Percentiles rank a stretch among this genome's conserved stretches.
Evolutionary conservation across 2,888 invertebrate genomes (phyloP).

Genomic region (Ischnus inquisitorius): DNA sequence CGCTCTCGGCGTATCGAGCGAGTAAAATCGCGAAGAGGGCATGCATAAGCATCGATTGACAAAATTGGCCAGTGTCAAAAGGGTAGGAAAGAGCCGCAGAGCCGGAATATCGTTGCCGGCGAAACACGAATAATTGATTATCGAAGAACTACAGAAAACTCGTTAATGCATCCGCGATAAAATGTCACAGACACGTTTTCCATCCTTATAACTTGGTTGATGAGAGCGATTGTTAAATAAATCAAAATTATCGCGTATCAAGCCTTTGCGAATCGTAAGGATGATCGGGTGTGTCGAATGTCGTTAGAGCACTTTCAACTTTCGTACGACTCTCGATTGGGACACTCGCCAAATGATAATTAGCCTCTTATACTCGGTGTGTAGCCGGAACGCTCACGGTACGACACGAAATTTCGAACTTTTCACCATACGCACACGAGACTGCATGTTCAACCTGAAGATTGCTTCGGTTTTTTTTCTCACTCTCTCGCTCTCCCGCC

Average conservation of each 20-base stretch:
- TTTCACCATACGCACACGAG: neutral
- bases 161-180: neutral
- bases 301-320: slow-evolving; percentile 7
- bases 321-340: slow-evolving; percentile 32
- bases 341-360: slow-evolving; percentile 54
- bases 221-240: neutral
- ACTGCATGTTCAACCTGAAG: slow-evolving; percentile 34
- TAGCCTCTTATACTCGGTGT: slow-evolving; percentile 19
- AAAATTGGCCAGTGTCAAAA: neutral
- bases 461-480: slow-evolving; percentile 48
- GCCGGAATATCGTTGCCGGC: neutral
- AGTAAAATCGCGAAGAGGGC: neutral
- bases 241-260: neutral
- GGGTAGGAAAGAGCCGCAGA: neutral
- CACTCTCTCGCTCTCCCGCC: neutral
- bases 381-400: neutral
- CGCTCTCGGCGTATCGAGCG: neutral
- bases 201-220: neutral
- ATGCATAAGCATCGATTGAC: slow-evolving; percentile 5
- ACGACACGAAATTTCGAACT: neutral
- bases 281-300: neutral
- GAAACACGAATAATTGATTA: neutral
- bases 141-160: neutral
- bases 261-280: neutral
- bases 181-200: neutral